A percentile compares a stretch with the other conserved stretches of the same genome.
Conservation (phyloP, 2,113 vertebrate species). For the Elephantulus edwardii region DNA sequence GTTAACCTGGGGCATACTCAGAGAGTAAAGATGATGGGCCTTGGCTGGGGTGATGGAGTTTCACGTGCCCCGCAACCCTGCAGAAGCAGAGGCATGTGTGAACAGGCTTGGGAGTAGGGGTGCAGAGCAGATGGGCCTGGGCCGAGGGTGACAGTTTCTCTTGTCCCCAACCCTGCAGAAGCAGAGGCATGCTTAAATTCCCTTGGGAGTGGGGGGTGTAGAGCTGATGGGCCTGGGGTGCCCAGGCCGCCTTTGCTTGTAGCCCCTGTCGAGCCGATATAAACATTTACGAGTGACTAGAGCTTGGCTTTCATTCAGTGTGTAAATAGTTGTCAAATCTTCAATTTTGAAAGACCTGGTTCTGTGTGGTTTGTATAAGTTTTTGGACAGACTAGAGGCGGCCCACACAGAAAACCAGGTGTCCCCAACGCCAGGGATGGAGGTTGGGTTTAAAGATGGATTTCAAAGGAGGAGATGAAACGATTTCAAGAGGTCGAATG, state of each 20-base stretch:
- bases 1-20: rapidly evolving
- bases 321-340: slow-evolving; percentile 71
- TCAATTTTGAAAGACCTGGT: slow-evolving; percentile 39
- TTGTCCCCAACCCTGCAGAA: neutral
- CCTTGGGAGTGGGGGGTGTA: neutral
- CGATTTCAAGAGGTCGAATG: rapidly evolving
- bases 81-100: rapidly evolving
- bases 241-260: neutral
- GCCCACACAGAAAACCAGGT: neutral
- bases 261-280: slow-evolving; percentile 20
- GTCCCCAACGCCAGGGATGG: neutral
- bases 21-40: rapidly evolving
- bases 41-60: rapidly evolving
- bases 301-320: slow-evolving; percentile 59
- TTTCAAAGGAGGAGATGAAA: neutral
- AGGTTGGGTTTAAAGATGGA: neutral
- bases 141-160: rapidly evolving
- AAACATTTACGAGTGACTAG: slow-evolving; percentile 57
- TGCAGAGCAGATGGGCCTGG: neutral
- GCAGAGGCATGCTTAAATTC: rapidly evolving
- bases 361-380: slow-evolving; percentile 70
- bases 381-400: slow-evolving; percentile 2
- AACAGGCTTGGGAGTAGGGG: neutral
- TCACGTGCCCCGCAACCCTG: neutral
- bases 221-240: neutral